A percentile compares a stretch with the other conserved stretches of the same genome.
These are phyloP conservation scores for Caenorhabditis macrosperma DNA, from an alignment of 2,888 invertebrate species.

Conservation along the genomic window DNA sequence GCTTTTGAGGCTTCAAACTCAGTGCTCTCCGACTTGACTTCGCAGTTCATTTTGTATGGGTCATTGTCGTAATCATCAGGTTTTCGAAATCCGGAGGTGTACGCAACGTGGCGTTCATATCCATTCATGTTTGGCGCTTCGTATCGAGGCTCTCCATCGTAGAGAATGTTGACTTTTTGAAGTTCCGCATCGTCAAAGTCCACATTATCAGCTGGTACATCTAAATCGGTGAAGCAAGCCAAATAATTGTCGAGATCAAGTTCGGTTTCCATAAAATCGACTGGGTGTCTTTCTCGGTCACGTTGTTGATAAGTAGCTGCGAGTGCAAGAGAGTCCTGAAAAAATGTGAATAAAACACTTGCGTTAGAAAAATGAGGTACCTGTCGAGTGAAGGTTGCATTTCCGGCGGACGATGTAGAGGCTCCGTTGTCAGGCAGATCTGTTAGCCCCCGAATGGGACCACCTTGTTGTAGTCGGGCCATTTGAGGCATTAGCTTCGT, in stretches of 20 bases:
- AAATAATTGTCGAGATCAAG: slow-evolving; percentile 61
- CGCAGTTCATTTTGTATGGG: slow-evolving; percentile 42
- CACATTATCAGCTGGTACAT: slow-evolving; percentile 58
- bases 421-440: slow-evolving; percentile 44
- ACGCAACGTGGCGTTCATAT: slow-evolving; percentile 39
- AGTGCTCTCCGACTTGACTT: slow-evolving; percentile 18
- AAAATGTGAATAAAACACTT: background rate
- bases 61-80: slow-evolving; percentile 33
- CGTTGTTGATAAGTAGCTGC: slow-evolving; percentile 41
- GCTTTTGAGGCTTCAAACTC: background rate
- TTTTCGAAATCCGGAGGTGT: slow-evolving; percentile 27
- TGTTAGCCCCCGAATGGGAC: slow-evolving; percentile 17
- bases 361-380: background rate
- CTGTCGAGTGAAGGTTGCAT: slow-evolving; percentile 16
- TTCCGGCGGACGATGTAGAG: slow-evolving; percentile 28
- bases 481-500: slow-evolving; percentile 9
- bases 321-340: slow-evolving; percentile 43
- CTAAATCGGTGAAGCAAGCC: slow-evolving; percentile 40
- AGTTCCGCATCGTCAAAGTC: slow-evolving; percentile 61
- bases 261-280: slow-evolving; percentile 63
- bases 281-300: slow-evolving; percentile 39
- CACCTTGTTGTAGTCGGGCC: slow-evolving; percentile 24
- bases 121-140: slow-evolving; percentile 26
- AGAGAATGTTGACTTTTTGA: slow-evolving; percentile 59
- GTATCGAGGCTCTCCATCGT: slow-evolving; percentile 41